Conservation (phyloP, 1,140 invertebrate species). For the Batillaria attramentaria region DNA sequence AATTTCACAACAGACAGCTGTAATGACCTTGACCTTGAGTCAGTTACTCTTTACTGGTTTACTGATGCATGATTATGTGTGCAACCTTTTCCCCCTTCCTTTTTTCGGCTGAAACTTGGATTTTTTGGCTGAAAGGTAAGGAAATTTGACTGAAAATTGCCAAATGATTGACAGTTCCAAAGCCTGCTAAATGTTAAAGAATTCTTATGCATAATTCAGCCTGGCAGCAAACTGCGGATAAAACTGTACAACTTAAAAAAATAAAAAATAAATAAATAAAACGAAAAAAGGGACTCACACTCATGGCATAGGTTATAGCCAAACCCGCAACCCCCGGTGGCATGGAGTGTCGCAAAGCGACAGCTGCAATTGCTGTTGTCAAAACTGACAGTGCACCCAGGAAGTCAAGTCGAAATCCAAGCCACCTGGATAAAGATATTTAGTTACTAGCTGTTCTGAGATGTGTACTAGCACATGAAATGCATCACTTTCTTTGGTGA, state of each 20-base stretch:
- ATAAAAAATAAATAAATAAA: too few relatives aligned
- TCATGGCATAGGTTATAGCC: slow-evolving; percentile 69
- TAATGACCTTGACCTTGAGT: too few relatives aligned
- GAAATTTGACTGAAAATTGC: too few relatives aligned
- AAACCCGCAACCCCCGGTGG: slow-evolving; percentile 64
- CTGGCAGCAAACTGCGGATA: neutral
- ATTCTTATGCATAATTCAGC: neutral
- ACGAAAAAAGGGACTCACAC: slow-evolving; percentile 47
- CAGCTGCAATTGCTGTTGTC: slow-evolving; percentile 89
- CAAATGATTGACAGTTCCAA: too few relatives aligned
- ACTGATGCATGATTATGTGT: too few relatives aligned
- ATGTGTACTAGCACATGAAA: neutral
- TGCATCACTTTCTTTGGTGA: neutral
- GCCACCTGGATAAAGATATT: slow-evolving; percentile 57
- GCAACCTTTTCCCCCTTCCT: too few relatives aligned
- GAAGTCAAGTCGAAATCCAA: slow-evolving; percentile 69
- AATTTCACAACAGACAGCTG: too few relatives aligned
- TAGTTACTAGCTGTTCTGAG: too few relatives aligned
- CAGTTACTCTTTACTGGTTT: neutral
- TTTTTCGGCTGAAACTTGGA: too few relatives aligned
- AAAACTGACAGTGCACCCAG: slow-evolving; percentile 80
- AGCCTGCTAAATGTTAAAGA: neutral
- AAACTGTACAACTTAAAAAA: neutral
- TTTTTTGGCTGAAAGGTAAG: too few relatives aligned
- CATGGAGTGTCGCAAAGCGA: slow-evolving; percentile 78